Evolutionary conservation across 1,140 invertebrate species (phyloP), one percentile per base, ranked within the genome.

Genomic region (Tetragnatha versicolor): DNA sequence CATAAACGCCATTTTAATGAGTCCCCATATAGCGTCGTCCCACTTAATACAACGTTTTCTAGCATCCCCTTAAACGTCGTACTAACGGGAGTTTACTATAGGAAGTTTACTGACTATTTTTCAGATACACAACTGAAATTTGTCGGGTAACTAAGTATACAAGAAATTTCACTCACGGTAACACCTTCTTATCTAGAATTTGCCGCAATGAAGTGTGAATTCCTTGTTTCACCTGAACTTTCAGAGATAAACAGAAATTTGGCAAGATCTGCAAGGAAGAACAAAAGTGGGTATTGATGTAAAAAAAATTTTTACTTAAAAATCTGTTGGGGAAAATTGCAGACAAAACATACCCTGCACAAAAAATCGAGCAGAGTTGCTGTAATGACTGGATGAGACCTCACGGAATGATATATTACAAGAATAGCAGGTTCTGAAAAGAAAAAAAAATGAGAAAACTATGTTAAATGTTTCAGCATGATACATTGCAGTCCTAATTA

Each of bases 331-430:
- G 25, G 29, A 27, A 17, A 60, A 58, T 14, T 20, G 25, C 58
- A 39, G 6, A 35, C 3, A n/a, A 10, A 14, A 84, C 87, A 88
- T 88, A 93, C 91, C 84, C 92, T 87, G 88, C 96, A 98, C 58
- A 99, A 88, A 87, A 98, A 99, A 87, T 98, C 96, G 79, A 98
- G 87, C 60, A 98, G 88, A 12, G 95, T 97, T 58, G 94, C 95
- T 82, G 96, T 98, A 76, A 98, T 95, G 47, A 93, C 93, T 49
- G 96, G 95, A 89, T 98, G 96, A 83, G 94, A 94, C 84, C 94
- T 90, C 89, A 98, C 95, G 42, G 95, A 98, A 88, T 98, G 94
- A 85, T 96, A 94, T 96, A 98, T 99, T 0, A 98, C 95, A 75
- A 99, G 89, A 84, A 98, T 98, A 10, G 95, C 96, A n/a, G 97